These are phyloP conservation scores for Rhopilema esculentum DNA, from an alignment of 30 jellyfish, hydroid and myxozoan genomes.

Conservation along the genomic window DNA sequence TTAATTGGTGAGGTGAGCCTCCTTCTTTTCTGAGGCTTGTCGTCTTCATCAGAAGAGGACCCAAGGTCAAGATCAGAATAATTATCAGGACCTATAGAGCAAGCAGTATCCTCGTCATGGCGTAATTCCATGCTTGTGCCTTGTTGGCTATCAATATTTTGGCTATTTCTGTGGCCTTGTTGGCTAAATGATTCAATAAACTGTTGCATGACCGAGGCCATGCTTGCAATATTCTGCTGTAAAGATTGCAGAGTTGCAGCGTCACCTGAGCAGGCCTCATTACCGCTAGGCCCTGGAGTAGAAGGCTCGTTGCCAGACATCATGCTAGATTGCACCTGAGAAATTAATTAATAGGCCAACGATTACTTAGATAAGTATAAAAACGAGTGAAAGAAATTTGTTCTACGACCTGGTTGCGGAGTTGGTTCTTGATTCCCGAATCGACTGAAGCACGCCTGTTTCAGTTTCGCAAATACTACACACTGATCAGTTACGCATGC, in stretches of 20 bases:
- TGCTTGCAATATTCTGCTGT: not conserved
- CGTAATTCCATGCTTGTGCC: not conserved
- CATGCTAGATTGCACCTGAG: no score
- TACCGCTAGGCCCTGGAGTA: no score
- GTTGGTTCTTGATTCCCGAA: not conserved
- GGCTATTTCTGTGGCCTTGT: not conserved
- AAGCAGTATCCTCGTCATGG: not conserved
- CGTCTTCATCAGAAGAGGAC: no score
- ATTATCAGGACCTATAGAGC: not conserved
- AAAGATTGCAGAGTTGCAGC: no score
- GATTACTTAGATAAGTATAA: no score
- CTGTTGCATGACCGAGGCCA: no score
- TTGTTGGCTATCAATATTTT: not conserved
- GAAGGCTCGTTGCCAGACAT: no score
- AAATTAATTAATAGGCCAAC: no score
- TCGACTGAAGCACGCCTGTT: slow-evolving; percentile 1
- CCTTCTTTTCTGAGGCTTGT: no score
- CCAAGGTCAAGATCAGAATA: not conserved
- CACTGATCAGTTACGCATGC: slow-evolving; percentile 28
- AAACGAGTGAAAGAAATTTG: no score
- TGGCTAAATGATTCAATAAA: not conserved
- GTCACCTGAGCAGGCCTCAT: no score
- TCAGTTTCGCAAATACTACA: not conserved
- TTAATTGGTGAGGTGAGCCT: no score
- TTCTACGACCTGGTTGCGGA: not conserved